Conservation (phyloP, 2,113 vertebrate genomes). For the Pogona vitticeps region DNA sequence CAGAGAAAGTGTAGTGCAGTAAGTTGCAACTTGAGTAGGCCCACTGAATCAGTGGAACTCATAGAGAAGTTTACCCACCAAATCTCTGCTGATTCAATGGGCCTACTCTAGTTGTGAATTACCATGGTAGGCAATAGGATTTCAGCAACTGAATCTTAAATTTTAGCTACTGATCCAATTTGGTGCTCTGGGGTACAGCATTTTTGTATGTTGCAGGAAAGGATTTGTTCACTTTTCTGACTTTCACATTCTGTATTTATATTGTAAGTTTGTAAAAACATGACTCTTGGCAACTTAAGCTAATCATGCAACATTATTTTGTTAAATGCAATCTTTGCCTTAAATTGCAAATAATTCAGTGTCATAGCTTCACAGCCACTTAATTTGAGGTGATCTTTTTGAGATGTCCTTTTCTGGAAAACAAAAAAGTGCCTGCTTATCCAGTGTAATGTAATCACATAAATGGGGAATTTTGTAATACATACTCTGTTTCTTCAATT, state of each 20-base stretch:
- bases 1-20: too few relatives aligned
- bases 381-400: constrained; percentile 4
- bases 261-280: neutral
- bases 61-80: too few relatives aligned
- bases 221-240: neutral
- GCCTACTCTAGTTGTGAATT: too few relatives aligned
- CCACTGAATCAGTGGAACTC: too few relatives aligned
- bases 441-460: neutral
- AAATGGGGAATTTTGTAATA: constrained; percentile 49
- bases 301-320: neutral
- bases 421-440: neutral
- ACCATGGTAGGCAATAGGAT: too few relatives aligned
- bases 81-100: too few relatives aligned
- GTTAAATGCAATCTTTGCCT: constrained; percentile 15
- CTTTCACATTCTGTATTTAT: neutral
- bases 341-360: constrained; percentile 47
- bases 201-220: neutral
- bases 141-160: neutral
- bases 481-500: constrained; percentile 21
- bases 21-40: too few relatives aligned
- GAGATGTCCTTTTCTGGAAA: neutral
- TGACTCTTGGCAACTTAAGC: neutral
- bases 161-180: neutral
- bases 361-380: constrained; percentile 30
- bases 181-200: neutral